These are phyloP conservation scores for Scaptomyza hsui DNA, from an alignment of 1,140 invertebrate genomes.

Conservation along the genomic window DNA sequence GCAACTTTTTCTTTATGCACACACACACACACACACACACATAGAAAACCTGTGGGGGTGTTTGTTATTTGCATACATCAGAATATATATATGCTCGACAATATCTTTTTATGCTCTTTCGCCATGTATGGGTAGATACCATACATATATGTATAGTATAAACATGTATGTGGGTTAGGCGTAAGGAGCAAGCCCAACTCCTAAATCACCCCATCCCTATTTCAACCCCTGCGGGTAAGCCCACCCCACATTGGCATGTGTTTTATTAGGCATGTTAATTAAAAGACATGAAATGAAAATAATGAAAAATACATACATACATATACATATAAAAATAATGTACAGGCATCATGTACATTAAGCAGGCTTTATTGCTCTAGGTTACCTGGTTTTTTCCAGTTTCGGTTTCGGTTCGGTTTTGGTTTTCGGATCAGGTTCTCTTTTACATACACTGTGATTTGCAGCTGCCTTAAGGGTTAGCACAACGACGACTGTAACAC, in stretches of 20 bases:
- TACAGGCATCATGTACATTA: constrained; percentile 2
- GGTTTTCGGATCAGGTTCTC: constrained; percentile 14
- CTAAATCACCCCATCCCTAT: constrained; percentile 1
- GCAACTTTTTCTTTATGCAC: constrained; percentile 44
- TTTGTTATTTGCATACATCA: constrained; percentile 79
- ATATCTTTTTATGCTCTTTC: constrained; percentile 74
- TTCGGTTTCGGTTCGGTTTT: constrained; percentile 19
- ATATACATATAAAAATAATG: constrained; percentile 3
- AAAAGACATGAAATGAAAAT: constrained; percentile 83
- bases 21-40: background rate
- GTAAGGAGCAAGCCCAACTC: constrained; percentile 12
- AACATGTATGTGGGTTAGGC: constrained; percentile 14
- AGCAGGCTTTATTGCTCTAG: constrained; percentile 41
- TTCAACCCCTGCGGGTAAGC: background rate
- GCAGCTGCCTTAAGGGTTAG: constrained; percentile 20
- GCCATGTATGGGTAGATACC: constrained; percentile 17
- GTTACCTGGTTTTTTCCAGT: background rate
- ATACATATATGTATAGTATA: too few species aligned
- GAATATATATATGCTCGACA: constrained; percentile 49
- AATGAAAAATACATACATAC: constrained; percentile 77
- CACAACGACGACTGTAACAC: too few species aligned
- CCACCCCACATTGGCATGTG: constrained; percentile 62
- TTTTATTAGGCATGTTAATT: constrained; percentile 84
- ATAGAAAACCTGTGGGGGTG: constrained; percentile 9
- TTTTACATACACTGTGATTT: constrained; percentile 22